Percentiles rank a stretch among this genome's conserved stretches.
Evolutionary conservation across 2,888 invertebrate genomes (phyloP).

Genomic region (Heliconius ethilla): DNA sequence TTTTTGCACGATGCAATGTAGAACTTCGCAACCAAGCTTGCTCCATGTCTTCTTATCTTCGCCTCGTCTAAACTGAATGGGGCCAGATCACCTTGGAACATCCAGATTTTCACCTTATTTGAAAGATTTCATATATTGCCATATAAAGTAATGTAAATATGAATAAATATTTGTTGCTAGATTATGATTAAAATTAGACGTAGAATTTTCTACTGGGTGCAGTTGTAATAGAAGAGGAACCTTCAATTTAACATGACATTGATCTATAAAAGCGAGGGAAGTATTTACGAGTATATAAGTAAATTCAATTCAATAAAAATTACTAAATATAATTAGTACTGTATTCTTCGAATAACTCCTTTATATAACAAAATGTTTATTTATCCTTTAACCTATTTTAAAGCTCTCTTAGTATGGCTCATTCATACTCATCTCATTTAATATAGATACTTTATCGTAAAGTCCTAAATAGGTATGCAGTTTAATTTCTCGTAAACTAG

Average conservation of each 20-base stretch:
- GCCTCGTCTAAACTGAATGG: too few species aligned
- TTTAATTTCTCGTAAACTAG: slow-evolving; percentile 9
- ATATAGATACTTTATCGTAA: neutral
- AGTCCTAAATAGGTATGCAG: slow-evolving; percentile 8
- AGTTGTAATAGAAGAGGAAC: too few species aligned
- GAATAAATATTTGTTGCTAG: neutral
- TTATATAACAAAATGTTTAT: neutral
- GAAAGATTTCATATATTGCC: neutral
- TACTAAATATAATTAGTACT: neutral
- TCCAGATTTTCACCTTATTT: neutral
- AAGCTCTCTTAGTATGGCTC: neutral
- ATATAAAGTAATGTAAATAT: neutral
- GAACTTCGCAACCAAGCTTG: too few species aligned
- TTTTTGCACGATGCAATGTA: too few species aligned
- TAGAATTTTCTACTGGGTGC: neutral
- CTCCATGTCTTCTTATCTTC: too few species aligned
- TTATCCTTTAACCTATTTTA: neutral
- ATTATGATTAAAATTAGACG: neutral
- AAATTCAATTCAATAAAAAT: too few species aligned
- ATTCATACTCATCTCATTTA: neutral
- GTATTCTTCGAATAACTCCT: neutral
- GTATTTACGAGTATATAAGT: too few species aligned
- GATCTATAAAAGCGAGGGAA: neutral
- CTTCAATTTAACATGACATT: neutral
- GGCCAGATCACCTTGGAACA: neutral